These are phyloP conservation scores for Tragelaphus buxtoni DNA, from an alignment of 2,113 vertebrate genomes.

Conservation along the genomic window DNA sequence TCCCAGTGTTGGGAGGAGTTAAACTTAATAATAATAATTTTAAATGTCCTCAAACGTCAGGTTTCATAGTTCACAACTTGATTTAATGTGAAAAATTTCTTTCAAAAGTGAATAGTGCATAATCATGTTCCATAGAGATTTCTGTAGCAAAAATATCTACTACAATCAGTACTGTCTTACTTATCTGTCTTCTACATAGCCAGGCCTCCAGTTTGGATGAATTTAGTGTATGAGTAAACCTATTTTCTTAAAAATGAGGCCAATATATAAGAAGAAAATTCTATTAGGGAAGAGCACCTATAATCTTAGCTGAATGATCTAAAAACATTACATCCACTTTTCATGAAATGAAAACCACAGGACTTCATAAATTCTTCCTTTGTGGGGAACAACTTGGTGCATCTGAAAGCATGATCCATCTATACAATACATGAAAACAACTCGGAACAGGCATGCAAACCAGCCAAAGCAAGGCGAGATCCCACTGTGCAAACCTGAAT, in stretches of 20 bases:
- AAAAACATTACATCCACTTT: conserved; percentile 66
- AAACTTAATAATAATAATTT: conserved; percentile 15
- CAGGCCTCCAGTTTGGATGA: conserved; percentile 15
- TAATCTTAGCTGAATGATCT: conserved; percentile 68
- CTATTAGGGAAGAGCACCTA: conserved; percentile 61
- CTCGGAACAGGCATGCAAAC: neutral
- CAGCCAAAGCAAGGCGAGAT: neutral
- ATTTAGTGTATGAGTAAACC: conserved; percentile 60
- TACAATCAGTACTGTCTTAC: conserved; percentile 28
- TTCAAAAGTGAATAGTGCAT: conserved; percentile 15
- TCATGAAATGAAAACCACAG: conserved; percentile 67
- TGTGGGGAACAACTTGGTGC: conserved; percentile 44
- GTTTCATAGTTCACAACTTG: conserved; percentile 10
- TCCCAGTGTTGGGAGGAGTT: neutral
- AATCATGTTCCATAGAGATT: neutral
- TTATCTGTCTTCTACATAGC: neutral
- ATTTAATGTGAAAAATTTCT: conserved; percentile 25
- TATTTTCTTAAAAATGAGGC: conserved; percentile 66
- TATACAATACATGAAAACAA: conserved; percentile 34
- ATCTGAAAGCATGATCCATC: conserved; percentile 47
- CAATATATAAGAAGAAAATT: conserved; percentile 66
- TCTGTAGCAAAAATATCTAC: neutral
- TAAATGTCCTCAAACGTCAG: neutral
- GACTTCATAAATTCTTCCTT: conserved; percentile 66
- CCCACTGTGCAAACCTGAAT: conserved; percentile 48